phyloP scores from a whole-genome alignment of 1,140 invertebrate genomes.

The Mizuhopecten yessoensis region DNA sequence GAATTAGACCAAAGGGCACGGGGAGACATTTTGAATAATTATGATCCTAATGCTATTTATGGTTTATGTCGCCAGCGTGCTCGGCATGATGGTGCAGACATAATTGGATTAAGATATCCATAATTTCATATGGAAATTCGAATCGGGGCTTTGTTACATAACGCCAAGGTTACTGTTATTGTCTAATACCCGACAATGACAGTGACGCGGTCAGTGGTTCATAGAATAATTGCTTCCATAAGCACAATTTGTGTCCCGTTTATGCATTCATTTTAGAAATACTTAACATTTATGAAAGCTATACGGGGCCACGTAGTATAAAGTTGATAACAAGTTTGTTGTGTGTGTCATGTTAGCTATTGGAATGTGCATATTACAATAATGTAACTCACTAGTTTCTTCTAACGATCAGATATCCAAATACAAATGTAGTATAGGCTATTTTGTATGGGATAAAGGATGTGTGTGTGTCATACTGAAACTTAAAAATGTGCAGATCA shows the following conservation, averaged over 20 bases:
- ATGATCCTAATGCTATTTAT: not conserved
- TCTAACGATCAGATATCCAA: too few species aligned
- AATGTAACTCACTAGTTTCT: too few species aligned
- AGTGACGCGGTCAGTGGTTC: not conserved
- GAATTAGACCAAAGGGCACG: not conserved
- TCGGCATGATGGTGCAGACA: not conserved
- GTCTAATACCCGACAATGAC: not conserved
- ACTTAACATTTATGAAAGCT: too few species aligned
- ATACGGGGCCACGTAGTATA: too few species aligned
- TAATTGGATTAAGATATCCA: not conserved
- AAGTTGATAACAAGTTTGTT: too few species aligned
- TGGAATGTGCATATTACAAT: too few species aligned
- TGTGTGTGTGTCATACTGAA: too few species aligned
- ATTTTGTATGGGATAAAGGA: too few species aligned
- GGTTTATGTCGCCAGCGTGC: slow-evolving; percentile 19
- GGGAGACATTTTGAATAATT: not conserved
- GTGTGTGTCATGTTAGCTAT: too few species aligned
- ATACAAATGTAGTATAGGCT: too few species aligned
- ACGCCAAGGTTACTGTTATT: not conserved
- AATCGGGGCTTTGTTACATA: slow-evolving; percentile 8
- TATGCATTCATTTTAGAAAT: not conserved
- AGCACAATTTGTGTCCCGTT: not conserved
- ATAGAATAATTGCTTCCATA: not conserved
- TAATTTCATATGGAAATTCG: not conserved
- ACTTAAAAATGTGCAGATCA: too few species aligned